Percentiles rank a stretch among this genome's conserved stretches.
Conservation (phyloP, 2,888 invertebrate genomes). For the Andrena trimmerana region DNA sequence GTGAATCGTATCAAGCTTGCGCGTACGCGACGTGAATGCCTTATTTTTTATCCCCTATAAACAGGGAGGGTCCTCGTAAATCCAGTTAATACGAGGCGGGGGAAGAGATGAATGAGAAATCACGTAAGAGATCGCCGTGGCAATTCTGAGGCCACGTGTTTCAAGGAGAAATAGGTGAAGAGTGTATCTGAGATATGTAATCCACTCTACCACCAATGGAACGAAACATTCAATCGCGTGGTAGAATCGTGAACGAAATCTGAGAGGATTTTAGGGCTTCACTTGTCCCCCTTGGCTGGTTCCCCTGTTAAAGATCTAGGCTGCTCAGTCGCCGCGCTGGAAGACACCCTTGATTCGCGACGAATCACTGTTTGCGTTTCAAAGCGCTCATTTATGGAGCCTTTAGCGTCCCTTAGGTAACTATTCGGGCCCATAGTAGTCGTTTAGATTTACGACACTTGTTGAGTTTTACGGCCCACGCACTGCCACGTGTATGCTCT, state of each 20-base stretch:
- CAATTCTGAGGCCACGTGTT: neutral
- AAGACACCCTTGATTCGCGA: neutral
- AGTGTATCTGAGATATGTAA: neutral
- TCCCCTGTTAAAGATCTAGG: too few relatives aligned
- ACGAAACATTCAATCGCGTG: too few relatives aligned
- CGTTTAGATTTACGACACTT: constrained; percentile 39
- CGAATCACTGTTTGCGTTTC: constrained; percentile 2
- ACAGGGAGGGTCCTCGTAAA: constrained; percentile 22
- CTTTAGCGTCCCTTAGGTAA: constrained; percentile 10
- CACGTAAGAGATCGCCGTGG: constrained; percentile 5
- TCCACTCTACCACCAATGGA: too few relatives aligned
- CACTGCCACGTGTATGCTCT: neutral
- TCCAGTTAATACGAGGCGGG: constrained; percentile 6
- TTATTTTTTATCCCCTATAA: constrained; percentile 10
- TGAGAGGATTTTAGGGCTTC: too few relatives aligned
- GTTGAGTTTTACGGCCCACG: constrained; percentile 33
- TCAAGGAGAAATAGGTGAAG: neutral
- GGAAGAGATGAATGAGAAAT: constrained; percentile 45
- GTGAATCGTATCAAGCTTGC: neutral
- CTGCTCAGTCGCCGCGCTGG: too few relatives aligned
- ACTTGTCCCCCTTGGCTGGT: too few relatives aligned
- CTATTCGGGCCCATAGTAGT: neutral
- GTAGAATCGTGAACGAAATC: too few relatives aligned
- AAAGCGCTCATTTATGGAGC: neutral
- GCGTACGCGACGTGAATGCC: constrained; percentile 27